Base-by-base conservation (phyloP, 1,140 invertebrate species). In the Drosophila kanapiae region DNA sequence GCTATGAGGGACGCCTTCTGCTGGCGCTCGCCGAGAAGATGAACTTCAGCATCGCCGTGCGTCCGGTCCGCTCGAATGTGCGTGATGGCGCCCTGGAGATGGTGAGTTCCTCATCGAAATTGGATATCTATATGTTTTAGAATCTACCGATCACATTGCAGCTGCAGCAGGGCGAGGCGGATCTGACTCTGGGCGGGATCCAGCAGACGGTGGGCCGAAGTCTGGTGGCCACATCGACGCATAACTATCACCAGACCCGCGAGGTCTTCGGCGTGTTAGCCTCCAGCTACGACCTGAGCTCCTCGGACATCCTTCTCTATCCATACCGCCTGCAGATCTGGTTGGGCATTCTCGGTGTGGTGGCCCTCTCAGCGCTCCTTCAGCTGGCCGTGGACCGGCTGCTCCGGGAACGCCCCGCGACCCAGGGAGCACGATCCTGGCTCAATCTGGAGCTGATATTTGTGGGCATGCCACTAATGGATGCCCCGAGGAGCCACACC, bases 1-100 rank as follows among this genome's bases (percentile, higher is more conserved):
- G 76, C 47, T 71, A 63, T 54, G 91, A 92, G 64, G 91, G 91
- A 2, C 69, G 76, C 8, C 51, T 92, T 16, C 57, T 92, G 0
- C 27, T 67, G n/a, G 58, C 79, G 6, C 64, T 92, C 1, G 70
- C 67, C 8, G 48, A 76, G 47, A 62, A 80, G 7, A 54, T 85
- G 35, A 90, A 90, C 33, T 63, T 85, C 2, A 80, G 47, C 37
- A 76, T 90, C 8, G 67, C 49, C 1, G 56, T 81, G 23, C 43
- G 60, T 3, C 1, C 49, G 6, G 57, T 70, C 6, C 54, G 57
- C n/a, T 2, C 4, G 8, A 65, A 23, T 49, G 13, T 61, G 1
- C 51, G 53, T 5, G 58, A 70, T 11, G 33, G 35, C 8, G 61
- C 65, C 11, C 31, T 91, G 6, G 69, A 69, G 9, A 75, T 91